Conservation (phyloP, 2,888 invertebrate species). For the Noctuana brunneofusca region DNA sequence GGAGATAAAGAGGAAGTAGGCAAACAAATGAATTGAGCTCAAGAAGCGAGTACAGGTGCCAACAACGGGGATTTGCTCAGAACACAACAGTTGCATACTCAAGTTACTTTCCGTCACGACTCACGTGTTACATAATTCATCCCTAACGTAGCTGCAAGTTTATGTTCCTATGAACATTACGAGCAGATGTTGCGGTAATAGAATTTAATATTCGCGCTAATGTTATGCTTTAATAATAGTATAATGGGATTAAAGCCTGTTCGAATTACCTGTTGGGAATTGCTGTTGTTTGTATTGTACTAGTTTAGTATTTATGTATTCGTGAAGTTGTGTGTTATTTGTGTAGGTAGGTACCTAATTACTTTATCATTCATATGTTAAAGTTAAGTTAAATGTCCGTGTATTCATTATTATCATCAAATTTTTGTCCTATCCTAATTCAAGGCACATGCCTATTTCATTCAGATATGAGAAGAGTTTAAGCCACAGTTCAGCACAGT, state of each 20-base stretch:
- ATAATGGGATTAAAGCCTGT: constrained; percentile 16
- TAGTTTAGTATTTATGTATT: neutral
- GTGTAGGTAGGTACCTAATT: neutral
- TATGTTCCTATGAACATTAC: constrained; percentile 21
- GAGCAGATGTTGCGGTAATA: constrained; percentile 22
- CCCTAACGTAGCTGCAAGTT: constrained; percentile 5
- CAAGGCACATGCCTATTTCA: no score
- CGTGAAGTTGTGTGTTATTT: neutral
- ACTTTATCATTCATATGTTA: no score
- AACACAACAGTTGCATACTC: constrained; percentile 24
- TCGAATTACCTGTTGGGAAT: constrained; percentile 2
- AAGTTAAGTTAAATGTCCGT: no score
- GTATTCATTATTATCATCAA: no score
- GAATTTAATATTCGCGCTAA: constrained; percentile 30
- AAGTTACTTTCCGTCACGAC: constrained; percentile 15
- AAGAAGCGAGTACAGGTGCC: constrained; percentile 19
- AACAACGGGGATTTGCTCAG: constrained; percentile 12
- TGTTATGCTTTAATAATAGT: constrained; percentile 14
- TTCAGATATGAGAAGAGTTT: no score
- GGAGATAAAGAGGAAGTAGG: neutral
- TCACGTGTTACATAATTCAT: constrained; percentile 26
- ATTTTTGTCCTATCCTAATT: no score
- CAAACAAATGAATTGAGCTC: constrained; percentile 5
- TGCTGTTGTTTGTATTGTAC: neutral
- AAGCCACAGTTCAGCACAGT: no score